Conservation (phyloP, 1,140 invertebrate species). For the Proctacanthus coquilletti region DNA sequence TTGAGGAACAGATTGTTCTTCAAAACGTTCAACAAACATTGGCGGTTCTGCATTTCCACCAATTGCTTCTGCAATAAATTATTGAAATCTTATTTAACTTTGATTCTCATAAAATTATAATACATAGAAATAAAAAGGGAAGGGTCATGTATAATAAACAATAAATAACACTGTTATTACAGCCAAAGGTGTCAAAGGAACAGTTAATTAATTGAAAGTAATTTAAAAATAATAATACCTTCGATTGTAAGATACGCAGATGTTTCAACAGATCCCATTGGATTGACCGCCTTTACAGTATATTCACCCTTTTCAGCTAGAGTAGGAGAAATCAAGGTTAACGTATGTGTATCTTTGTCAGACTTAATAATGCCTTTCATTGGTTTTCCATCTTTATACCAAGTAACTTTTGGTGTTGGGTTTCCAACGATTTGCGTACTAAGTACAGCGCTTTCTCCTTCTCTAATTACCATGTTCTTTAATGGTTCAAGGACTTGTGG, state of each 20-base stretch:
- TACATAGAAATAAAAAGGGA: background rate
- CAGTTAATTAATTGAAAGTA: too few relatives aligned
- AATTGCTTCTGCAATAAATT: conserved; percentile 48
- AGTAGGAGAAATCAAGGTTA: conserved; percentile 50
- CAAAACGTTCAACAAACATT: conserved; percentile 72
- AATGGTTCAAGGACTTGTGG: conserved; percentile 69
- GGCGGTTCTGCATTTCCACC: conserved; percentile 61
- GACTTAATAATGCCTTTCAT: conserved; percentile 38
- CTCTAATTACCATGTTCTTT: conserved; percentile 52
- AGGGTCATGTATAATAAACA: background rate
- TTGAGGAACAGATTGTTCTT: conserved; percentile 67
- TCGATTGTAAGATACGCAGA: conserved; percentile 61
- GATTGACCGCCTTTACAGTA: conserved; percentile 62
- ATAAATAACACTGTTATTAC: background rate
- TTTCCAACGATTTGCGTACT: conserved; percentile 64
- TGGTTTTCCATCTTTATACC: conserved; percentile 62
- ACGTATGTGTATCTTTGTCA: conserved; percentile 49
- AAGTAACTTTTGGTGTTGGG: conserved; percentile 60
- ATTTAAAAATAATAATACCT: conserved; percentile 40
- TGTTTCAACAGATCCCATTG: conserved; percentile 57
- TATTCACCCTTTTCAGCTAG: conserved; percentile 60
- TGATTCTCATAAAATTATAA: background rate
- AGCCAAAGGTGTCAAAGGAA: too few relatives aligned
- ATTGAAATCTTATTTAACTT: too few relatives aligned
- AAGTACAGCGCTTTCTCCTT: conserved; percentile 60